Percentiles rank a stretch among this genome's conserved stretches.
These are phyloP conservation scores for Chrysina gloriosa DNA, from an alignment of 2,888 invertebrate genomes.

Conservation along the genomic window DNA sequence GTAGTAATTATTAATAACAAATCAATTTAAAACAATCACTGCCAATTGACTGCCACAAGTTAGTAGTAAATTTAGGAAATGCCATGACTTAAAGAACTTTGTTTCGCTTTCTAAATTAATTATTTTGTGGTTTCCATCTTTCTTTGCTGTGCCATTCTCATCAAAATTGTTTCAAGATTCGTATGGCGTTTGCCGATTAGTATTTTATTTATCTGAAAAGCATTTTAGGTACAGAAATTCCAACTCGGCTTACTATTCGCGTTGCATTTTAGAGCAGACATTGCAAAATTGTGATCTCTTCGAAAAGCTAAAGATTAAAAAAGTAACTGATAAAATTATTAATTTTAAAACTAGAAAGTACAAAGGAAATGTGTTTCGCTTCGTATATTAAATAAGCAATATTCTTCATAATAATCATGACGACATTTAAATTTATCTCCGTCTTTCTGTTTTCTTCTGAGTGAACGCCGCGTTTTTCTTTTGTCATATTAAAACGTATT, in stretches of 20 bases:
- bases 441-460: background rate
- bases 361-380: constrained; percentile 17
- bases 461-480: background rate
- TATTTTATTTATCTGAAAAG: too few species aligned
- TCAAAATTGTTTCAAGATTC: constrained; percentile 7
- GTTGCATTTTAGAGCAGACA: constrained; percentile 4
- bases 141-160: constrained; percentile 47
- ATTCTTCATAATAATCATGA: constrained; percentile 1
- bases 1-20: constrained; percentile 45
- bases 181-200: background rate
- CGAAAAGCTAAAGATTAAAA: constrained; percentile 9
- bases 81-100: constrained; percentile 39
- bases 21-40: constrained; percentile 51
- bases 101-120: constrained; percentile 33
- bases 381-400: constrained; percentile 11
- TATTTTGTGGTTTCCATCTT: constrained; percentile 39
- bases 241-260: constrained; percentile 5
- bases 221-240: too few species aligned
- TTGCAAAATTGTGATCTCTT: constrained; percentile 31
- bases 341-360: constrained; percentile 34
- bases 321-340: constrained; percentile 4
- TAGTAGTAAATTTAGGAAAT: constrained; percentile 50
- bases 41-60: constrained; percentile 54
- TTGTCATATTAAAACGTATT: constrained; percentile 5
- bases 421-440: background rate